A percentile compares a stretch with the other conserved stretches of the same genome.
phyloP scores from a whole-genome alignment of 1,140 invertebrate genomes.

The Lepidurus couesii region DNA sequence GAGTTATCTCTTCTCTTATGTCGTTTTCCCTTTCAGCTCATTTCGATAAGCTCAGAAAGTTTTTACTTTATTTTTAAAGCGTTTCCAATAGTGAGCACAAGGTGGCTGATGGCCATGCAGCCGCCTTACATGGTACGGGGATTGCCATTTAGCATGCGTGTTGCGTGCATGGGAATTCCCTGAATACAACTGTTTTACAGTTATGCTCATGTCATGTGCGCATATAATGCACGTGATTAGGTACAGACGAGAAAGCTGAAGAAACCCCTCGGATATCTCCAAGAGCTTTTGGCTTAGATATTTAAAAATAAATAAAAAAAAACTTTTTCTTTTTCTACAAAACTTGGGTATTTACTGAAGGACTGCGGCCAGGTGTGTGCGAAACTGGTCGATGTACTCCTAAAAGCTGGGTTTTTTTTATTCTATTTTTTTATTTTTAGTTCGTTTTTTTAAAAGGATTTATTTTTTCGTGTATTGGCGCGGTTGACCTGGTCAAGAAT shows the following conservation, averaged over 20 bases:
- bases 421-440: not conserved
- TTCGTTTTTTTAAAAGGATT: not conserved
- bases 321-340: not conserved
- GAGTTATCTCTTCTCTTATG: not conserved
- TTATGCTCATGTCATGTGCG: constrained; percentile 15
- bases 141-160: not conserved
- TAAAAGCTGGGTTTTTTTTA: not conserved
- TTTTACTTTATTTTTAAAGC: not conserved
- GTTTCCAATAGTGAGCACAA: not conserved
- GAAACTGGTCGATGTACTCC: constrained; percentile 2
- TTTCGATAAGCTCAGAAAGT: not conserved
- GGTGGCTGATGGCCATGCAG: not conserved
- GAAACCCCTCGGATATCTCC: not conserved
- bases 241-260: not conserved
- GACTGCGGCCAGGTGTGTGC: not conserved
- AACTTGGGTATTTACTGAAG: not conserved
- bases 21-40: not conserved
- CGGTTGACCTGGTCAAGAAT: constrained; percentile 18
- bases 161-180: constrained; percentile 17
- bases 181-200: constrained; percentile 19
- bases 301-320: constrained; percentile 10
- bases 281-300: not conserved
- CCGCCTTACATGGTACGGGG: not conserved
- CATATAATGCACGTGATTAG: constrained; percentile 15
- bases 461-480: not conserved